phyloP scores from a whole-genome alignment of 92 coral and sea anemone genomes.

The Palythoa grandiflora region DNA sequence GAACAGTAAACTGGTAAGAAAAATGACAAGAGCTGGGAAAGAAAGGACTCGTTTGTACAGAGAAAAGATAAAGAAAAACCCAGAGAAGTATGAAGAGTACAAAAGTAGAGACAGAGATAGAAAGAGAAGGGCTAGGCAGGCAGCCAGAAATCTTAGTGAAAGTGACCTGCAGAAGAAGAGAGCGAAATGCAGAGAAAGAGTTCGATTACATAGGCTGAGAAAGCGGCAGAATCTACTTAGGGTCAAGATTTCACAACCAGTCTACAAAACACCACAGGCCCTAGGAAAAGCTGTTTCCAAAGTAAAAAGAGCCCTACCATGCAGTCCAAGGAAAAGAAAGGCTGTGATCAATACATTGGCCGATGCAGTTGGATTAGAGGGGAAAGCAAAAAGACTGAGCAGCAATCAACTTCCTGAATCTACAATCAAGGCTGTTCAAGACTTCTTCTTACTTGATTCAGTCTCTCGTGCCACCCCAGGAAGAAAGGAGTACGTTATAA shows the following conservation, averaged over 20 bases:
- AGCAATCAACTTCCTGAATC: not conserved
- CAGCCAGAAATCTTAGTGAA: not conserved
- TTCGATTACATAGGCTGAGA: conserved; percentile 1
- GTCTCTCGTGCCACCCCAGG: not conserved
- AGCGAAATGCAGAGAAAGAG: conserved; percentile 2
- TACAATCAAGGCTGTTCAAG: not conserved
- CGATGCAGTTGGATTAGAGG: not conserved
- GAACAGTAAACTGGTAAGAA: not conserved
- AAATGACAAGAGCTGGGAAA: not conserved
- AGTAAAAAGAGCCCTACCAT: conserved; percentile 30
- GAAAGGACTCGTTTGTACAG: not conserved
- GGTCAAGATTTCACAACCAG: conserved; percentile 9
- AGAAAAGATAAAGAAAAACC: not conserved
- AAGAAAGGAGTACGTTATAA: not conserved
- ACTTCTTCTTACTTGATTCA: not conserved
- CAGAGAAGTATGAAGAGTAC: conserved; percentile 2
- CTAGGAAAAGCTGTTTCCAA: conserved; percentile 26
- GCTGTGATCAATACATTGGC: conserved; percentile 16
- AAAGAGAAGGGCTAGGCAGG: not conserved
- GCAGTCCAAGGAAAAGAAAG: conserved; percentile 27
- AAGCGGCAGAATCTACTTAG: conserved; percentile 6
- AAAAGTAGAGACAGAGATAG: not conserved
- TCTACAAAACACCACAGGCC: conserved; percentile 32
- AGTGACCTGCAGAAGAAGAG: conserved; percentile 4
- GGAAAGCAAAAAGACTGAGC: not conserved